Base-by-base conservation (phyloP, 2,888 invertebrate genomes). In the Cerceris rybyensis region DNA sequence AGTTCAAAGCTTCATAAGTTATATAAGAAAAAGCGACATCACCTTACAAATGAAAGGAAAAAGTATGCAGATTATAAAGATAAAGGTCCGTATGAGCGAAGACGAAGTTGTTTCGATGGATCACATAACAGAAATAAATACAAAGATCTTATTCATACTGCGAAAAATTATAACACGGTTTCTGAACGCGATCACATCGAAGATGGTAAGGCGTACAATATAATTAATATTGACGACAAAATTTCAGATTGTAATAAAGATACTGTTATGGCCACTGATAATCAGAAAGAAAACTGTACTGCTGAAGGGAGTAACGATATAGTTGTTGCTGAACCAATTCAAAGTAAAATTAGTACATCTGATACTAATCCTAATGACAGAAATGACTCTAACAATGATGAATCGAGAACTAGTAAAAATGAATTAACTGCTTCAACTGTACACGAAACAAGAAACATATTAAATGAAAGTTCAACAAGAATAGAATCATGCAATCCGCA, bases 1-100 rank as follows among this genome's bases (percentile, higher is more conserved):
- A 42, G 39, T 9, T 79, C 82, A 6, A 84, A 77, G 13, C 67
- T 85, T 7, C 82, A 76, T 0, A 80, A 77, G 16, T n/a, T 79
- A 7, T 68, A 70, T 39, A 85, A 80, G 43, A 83, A 54, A 41
- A 82, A 61, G 7, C 75, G 79, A 0, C 70, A 78, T 11, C 59
- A 77, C 16, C 13, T 46, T 42, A 41, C 42, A 4, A 59, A 43
- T 7, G 69, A 63, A 0, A 72, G 46, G 6, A 78, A 64, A 2
- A 73, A 66, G 2, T 55, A 81, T 2, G 8, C 61, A 5, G 82
- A 73, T 2, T 73, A 66, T 13, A 78, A 78, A 8, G 17, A 52
- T 28, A 78, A 42, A 11, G 73, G 52, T 41, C 52, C 69, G 6
- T 79, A 79, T 5, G 69, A 79, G 8, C 59, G 69, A 7, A 73